These are phyloP conservation scores for Diplolepis rosae DNA, from an alignment of 2,888 invertebrate species.

Conservation along the genomic window DNA sequence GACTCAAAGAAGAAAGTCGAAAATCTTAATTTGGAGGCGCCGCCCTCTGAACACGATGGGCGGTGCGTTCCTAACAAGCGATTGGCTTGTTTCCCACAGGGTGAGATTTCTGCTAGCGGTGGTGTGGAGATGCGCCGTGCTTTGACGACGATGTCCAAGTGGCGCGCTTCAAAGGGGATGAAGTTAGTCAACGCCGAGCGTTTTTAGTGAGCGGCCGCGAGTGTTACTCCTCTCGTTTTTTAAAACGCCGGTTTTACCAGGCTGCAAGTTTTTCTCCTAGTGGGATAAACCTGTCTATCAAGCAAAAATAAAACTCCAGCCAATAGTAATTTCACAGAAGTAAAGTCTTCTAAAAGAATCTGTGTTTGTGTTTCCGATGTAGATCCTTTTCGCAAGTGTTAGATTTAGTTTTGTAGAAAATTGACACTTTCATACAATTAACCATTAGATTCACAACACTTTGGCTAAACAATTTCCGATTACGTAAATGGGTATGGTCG, in stretches of 20 bases:
- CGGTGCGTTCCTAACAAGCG: slow-evolving; percentile 53
- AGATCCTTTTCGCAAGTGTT: background rate
- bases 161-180: slow-evolving; percentile 47
- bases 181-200: slow-evolving; percentile 72
- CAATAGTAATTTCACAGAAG: background rate
- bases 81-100: slow-evolving; percentile 62
- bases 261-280: background rate
- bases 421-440: background rate
- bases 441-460: background rate
- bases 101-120: slow-evolving; percentile 46
- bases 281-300: too few relatives aligned
- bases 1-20: slow-evolving; percentile 62
- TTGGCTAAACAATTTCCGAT: background rate
- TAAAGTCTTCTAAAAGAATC: too few relatives aligned
- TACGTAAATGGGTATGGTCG: background rate
- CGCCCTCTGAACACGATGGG: slow-evolving; percentile 62
- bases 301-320: background rate
- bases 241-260: slow-evolving; percentile 13
- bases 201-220: slow-evolving; percentile 48
- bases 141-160: slow-evolving; percentile 56
- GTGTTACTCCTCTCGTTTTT: background rate
- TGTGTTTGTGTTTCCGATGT: background rate
- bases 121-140: slow-evolving; percentile 64
- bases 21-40: slow-evolving; percentile 72
- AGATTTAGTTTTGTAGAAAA: background rate